Evolutionary conservation across 2,113 vertebrate species (phyloP).

Genomic region (Tinamus guttatus): DNA sequence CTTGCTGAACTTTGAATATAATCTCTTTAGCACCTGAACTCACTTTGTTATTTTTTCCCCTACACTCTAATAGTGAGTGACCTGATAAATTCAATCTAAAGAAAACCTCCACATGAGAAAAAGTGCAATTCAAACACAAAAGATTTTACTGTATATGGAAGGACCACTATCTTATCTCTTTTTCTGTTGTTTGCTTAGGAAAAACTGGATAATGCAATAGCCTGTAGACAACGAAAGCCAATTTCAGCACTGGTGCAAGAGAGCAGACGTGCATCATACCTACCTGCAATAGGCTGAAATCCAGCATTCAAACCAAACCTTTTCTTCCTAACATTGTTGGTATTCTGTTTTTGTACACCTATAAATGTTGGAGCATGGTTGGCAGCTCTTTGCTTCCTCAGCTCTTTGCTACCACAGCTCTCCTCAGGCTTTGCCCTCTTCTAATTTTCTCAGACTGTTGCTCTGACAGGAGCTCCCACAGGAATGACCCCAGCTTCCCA

Average conservation of each 20-base stretch:
- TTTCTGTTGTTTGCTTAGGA: background rate
- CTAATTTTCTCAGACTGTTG: slow-evolving; percentile 39
- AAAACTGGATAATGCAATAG: background rate
- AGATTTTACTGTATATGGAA: background rate
- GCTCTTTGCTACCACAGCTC: background rate
- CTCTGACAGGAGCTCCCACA: slow-evolving; percentile 21
- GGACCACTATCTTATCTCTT: background rate
- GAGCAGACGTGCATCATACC: background rate
- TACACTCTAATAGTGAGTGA: background rate
- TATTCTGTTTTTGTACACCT: fast-evolving
- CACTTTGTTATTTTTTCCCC: background rate
- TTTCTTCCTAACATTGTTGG: background rate
- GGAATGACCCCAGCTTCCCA: slow-evolving; percentile 11
- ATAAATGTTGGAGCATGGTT: background rate
- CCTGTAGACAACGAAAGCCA: background rate
- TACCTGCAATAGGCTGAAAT: background rate
- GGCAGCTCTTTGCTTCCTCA: background rate
- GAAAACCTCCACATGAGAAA: background rate
- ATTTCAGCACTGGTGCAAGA: background rate
- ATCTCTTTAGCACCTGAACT: background rate
- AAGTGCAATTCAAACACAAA: background rate
- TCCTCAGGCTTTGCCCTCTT: slow-evolving; percentile 8
- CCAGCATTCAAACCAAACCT: background rate
- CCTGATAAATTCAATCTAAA: background rate
- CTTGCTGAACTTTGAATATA: background rate